A percentile compares a stretch with the other conserved stretches of the same genome.
Evolutionary conservation across 2,797 vertebrate species (phyloP).

Genomic region (Buceros bicornis): DNA sequence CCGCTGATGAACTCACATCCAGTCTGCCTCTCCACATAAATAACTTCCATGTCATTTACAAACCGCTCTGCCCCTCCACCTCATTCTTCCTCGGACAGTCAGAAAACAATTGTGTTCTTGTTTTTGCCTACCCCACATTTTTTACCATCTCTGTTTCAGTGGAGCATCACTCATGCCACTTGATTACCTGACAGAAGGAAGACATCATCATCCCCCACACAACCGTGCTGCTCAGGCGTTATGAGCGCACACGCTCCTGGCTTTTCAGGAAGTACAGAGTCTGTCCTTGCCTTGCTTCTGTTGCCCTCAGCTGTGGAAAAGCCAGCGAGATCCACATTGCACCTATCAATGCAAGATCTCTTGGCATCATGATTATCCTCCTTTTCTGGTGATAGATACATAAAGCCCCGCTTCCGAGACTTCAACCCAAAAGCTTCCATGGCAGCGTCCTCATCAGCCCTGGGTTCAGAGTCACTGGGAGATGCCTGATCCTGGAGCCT

Average conservation of each 20-base stretch:
- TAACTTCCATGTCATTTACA: not conserved
- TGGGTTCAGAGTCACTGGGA: conserved; percentile 34
- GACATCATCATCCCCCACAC: conserved; percentile 47
- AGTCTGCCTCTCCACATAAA: not conserved
- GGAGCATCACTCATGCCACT: not conserved
- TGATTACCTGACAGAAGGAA: conserved; percentile 76
- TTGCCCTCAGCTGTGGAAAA: conserved; percentile 53
- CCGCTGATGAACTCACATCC: not conserved
- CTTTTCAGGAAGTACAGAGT: not conserved
- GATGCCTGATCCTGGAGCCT: conserved; percentile 81
- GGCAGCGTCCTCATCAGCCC: conserved; percentile 44
- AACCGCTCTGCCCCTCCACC: not conserved
- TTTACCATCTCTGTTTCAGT: not conserved
- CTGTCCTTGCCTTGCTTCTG: not conserved
- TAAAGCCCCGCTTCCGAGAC: conserved; percentile 71
- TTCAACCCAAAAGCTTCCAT: conserved; percentile 56
- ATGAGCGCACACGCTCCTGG: not conserved
- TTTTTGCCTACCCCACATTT: not conserved
- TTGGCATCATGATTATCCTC: conserved; percentile 43
- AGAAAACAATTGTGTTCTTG: not conserved
- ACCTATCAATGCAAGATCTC: conserved; percentile 7
- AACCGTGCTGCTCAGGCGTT: not conserved
- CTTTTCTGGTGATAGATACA: conserved; percentile 16
- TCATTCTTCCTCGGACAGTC: not conserved
- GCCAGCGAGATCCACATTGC: not conserved